These are phyloP conservation scores for Ranitomeya imitator DNA, from an alignment of 2,113 vertebrate genomes.

Conservation along the genomic window DNA sequence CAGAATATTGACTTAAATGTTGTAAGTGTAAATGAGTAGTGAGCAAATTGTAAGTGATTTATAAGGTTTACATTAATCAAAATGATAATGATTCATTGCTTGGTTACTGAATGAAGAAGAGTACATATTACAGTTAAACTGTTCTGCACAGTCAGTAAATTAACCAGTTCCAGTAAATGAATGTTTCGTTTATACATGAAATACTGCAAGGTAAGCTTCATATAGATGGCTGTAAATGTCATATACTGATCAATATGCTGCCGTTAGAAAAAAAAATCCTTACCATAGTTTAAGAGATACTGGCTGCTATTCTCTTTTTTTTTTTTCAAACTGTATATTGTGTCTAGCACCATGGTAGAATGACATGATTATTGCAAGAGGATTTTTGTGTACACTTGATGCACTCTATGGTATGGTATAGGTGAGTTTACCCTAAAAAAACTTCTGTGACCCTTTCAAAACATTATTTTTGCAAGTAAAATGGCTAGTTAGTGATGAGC, in stretches of 20 bases:
- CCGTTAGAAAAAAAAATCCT: neutral
- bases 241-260: neutral
- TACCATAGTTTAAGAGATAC: neutral
- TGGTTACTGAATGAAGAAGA: constrained; percentile 8
- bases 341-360: neutral
- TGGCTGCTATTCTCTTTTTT: neutral
- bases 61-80: constrained; percentile 33
- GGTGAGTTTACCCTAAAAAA: neutral
- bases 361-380: neutral
- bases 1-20: constrained; percentile 23
- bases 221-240: neutral
- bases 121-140: neutral
- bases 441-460: neutral
- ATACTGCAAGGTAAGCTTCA: neutral
- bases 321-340: neutral
- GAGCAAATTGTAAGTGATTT: constrained; percentile 31
- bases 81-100: constrained; percentile 28
- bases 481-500: too few species aligned
- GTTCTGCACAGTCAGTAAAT: constrained; percentile 25
- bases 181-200: constrained; percentile 6
- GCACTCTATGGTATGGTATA: neutral
- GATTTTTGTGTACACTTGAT: too few species aligned
- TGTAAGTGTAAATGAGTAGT: constrained; percentile 19
- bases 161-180: constrained; percentile 4
- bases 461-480: neutral